Percentiles rank a stretch among this genome's conserved stretches.
phyloP scores from a whole-genome alignment of 2,113 vertebrate species.

The Colistium nudipinnis region DNA sequence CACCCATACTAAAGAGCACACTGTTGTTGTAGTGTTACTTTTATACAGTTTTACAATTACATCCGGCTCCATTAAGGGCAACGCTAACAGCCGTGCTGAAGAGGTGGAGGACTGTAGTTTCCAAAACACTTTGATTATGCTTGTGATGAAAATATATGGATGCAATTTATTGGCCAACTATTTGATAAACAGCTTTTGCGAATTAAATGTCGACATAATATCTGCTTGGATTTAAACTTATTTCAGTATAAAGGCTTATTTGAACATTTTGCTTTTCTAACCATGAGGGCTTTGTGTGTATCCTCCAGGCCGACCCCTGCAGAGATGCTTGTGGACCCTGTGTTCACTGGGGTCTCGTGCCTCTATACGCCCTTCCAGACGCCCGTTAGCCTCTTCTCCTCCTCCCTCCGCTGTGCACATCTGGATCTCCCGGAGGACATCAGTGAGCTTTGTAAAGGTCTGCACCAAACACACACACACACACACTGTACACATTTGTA shows the following conservation, averaged over 20 bases:
- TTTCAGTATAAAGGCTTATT: background rate
- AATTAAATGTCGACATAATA: background rate
- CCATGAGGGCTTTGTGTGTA: background rate
- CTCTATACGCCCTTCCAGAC: slow-evolving; percentile 84
- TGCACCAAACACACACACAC: background rate
- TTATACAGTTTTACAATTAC: no score
- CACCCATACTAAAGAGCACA: no score
- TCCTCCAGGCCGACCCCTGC: slow-evolving; percentile 86
- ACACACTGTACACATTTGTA: background rate
- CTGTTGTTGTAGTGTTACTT: no score
- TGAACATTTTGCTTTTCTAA: background rate
- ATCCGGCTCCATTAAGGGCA: no score
- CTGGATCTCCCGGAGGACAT: slow-evolving; percentile 94
- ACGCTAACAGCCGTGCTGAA: no score
- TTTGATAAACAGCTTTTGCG: background rate
- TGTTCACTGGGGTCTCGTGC: slow-evolving; percentile 86
- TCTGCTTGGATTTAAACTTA: background rate
- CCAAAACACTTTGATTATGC: slow-evolving; percentile 7
- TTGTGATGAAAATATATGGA: slow-evolving; percentile 15
- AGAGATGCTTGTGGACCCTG: slow-evolving; percentile 84
- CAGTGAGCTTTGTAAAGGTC: slow-evolving; percentile 91
- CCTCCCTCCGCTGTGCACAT: slow-evolving; percentile 91
- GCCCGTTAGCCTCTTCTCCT: slow-evolving; percentile 90
- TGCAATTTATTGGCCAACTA: background rate
- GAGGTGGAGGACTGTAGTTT: slow-evolving; percentile 23